Base-by-base conservation (phyloP, 2,113 vertebrate genomes). In the Pelodiscus sinensis region DNA sequence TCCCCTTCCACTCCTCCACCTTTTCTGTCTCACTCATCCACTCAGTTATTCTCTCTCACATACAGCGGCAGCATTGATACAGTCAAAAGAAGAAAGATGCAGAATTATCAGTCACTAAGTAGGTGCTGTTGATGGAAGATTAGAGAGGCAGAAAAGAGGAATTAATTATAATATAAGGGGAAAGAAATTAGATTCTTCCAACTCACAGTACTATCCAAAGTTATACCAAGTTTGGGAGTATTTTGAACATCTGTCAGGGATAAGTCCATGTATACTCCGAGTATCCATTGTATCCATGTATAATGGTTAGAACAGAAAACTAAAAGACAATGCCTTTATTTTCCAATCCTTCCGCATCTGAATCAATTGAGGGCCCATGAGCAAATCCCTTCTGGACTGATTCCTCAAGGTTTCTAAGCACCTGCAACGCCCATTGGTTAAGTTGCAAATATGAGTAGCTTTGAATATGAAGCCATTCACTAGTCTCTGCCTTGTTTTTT, bases 61-160 rank as follows among this genome's bases (percentile, higher is more conserved):
- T 71, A 54, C 75, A 68, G 57, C 77, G 93, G 94, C 85, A 95
- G 96, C 94, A 94, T 86, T 89, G 95, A 86, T 95, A 75, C 21
- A 95, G 94, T 97, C 95, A 97, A 96, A 96, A 96, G 96, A 96
- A 97, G 96, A 97, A 97, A 97, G 93, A 82, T 90, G 82, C 83
- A 73, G 94, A 96, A 96, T 97, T 96, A 95, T 96, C 96, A 92
- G 86, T 97, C 96, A 86, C 94, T 94, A 92, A 93, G 96, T 96
- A 97, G 95, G 96, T 95, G 97, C 90, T 96, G 81, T 94, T 95
- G 97, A 94, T 95, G 92, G 95, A 88, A 96, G 96, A 97, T 97
- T 96, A 96, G 86, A 92, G 92, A 95, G 94, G 95, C 96, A 91
- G 92, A 95, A 96, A 96, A 82, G 94, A 92, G 89, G 95, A 96